Conservation (phyloP, 2,113 vertebrate species). For the Rutilus rutilus region DNA sequence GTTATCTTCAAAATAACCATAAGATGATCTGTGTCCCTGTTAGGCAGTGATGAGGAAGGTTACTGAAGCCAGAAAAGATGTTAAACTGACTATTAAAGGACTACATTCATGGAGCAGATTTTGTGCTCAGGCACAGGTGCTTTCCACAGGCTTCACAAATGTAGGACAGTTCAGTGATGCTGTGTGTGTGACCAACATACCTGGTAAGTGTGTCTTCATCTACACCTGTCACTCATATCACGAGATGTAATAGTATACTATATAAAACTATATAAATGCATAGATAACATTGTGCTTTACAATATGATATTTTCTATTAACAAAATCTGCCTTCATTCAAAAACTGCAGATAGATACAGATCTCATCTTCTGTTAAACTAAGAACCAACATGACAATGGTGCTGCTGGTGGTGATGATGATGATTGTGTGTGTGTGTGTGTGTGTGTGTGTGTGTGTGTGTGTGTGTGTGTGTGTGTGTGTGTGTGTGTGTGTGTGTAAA, state of each 20-base stretch:
- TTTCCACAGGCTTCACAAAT: background rate
- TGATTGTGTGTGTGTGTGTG: background rate
- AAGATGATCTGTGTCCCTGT: background rate
- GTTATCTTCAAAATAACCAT: background rate
- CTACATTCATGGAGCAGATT: slow-evolving; percentile 14
- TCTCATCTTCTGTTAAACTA: background rate
- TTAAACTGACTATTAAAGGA: background rate
- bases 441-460: background rate
- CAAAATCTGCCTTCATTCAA: background rate
- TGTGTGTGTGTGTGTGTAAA: background rate
- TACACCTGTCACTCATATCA: background rate
- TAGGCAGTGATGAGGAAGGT: background rate
- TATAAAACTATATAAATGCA: background rate
- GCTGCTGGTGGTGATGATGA: no score
- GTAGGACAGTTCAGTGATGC: background rate
- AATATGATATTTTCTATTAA: background rate
- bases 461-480: background rate
- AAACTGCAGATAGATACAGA: background rate
- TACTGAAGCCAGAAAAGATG: background rate
- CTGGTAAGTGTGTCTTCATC: slow-evolving; percentile 14
- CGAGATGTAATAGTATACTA: background rate
- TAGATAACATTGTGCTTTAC: background rate
- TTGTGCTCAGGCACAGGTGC: slow-evolving; percentile 7
- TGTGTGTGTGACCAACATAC: slow-evolving; percentile 12
- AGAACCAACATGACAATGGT: no score